Conservation (phyloP, 2,888 invertebrate genomes). For the Acanthosepion esculentum region DNA sequence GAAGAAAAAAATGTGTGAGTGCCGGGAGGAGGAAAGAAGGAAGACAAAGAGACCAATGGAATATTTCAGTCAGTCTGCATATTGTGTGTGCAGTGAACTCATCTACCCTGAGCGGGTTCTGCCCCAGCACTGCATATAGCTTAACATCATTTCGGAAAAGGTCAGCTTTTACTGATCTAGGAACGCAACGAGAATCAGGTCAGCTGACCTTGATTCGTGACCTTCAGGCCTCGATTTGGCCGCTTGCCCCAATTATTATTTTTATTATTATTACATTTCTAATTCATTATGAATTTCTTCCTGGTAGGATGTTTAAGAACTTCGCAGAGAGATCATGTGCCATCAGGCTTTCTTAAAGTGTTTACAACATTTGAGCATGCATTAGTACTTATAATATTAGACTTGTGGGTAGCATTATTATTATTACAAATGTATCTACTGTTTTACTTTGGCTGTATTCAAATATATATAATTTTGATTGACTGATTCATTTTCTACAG, state of each 20-base stretch:
- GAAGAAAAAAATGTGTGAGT: background rate
- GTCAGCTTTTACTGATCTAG: constrained; percentile 39
- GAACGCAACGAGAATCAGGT: constrained; percentile 35
- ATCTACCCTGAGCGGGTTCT: background rate
- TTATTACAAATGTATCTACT: no score
- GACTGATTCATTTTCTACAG: no score
- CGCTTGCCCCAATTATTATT: background rate
- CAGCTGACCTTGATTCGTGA: constrained; percentile 45
- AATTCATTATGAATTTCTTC: no score
- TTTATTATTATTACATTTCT: no score
- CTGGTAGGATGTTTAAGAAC: no score
- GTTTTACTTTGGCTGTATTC: no score
- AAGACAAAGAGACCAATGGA: background rate
- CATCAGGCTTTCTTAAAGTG: no score
- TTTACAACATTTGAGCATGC: no score
- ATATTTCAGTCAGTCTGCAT: background rate
- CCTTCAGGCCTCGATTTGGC: background rate
- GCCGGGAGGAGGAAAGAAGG: background rate
- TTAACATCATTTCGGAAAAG: constrained; percentile 24
- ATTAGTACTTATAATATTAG: no score
- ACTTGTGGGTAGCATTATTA: no score
- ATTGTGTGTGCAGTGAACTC: background rate
- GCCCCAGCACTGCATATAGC: background rate
- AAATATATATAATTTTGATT: no score
- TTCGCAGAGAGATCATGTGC: no score